Percentiles rank a stretch among this genome's conserved stretches.
These are phyloP conservation scores for Lipotes vexillifer DNA, from an alignment of 2,113 vertebrate genomes.

Conservation along the genomic window DNA sequence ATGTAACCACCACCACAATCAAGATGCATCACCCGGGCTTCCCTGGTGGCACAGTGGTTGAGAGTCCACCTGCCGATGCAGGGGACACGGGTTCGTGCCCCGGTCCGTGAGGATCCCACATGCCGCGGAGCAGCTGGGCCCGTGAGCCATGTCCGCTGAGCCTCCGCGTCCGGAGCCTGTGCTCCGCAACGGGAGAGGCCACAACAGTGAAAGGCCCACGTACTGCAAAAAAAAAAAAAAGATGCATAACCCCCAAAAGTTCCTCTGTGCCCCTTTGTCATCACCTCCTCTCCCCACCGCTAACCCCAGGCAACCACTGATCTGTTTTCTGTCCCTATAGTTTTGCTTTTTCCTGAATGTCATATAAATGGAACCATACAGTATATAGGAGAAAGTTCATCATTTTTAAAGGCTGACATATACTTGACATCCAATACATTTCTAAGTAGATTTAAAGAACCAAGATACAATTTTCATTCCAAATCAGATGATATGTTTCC, in stretches of 20 bases:
- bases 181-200: no score
- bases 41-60: no score
- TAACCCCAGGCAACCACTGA: background rate
- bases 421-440: conserved; percentile 1
- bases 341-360: background rate
- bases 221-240: background rate
- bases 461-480: background rate
- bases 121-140: no score
- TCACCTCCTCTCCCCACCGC: background rate
- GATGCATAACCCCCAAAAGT: background rate
- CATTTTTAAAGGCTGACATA: background rate
- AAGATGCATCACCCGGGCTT: background rate
- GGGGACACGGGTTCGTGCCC: no score
- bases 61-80: no score
- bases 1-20: background rate
- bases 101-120: no score
- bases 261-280: background rate
- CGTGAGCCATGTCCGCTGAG: no score
- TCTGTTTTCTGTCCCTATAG: background rate
- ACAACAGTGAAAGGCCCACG: no score
- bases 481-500: conserved; percentile 17
- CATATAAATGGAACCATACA: background rate
- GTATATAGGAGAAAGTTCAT: background rate
- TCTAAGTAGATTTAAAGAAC: conserved; percentile 6
- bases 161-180: no score